A percentile compares a stretch with the other conserved stretches of the same genome.
These are phyloP conservation scores for Habropoda laboriosa DNA, from an alignment of 1,140 invertebrate species.

Conservation along the genomic window DNA sequence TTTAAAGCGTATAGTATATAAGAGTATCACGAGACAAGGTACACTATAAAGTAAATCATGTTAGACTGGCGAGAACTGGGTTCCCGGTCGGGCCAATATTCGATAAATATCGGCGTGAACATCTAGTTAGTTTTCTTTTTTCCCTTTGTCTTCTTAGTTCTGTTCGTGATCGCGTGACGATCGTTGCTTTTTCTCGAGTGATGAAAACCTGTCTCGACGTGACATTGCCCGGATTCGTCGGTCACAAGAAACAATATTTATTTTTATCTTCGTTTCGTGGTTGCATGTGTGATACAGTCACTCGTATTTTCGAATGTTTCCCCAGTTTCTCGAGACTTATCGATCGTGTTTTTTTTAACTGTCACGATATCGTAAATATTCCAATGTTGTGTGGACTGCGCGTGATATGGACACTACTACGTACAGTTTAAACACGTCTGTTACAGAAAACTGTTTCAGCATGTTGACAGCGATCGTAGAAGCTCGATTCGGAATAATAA, in stretches of 20 bases:
- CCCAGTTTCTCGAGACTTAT: background rate
- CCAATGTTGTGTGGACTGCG: background rate
- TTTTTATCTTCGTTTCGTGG: background rate
- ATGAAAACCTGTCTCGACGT: background rate
- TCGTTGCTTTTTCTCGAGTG: slow-evolving; percentile 11
- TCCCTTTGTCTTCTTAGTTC: slow-evolving; percentile 25
- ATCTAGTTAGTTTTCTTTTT: slow-evolving; percentile 43
- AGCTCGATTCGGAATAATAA: background rate
- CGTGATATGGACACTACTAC: background rate
- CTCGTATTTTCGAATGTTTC: background rate
- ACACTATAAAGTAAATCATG: slow-evolving; percentile 68
- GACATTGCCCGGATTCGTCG: slow-evolving; percentile 29
- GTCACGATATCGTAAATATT: too few species aligned
- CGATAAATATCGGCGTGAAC: slow-evolving; percentile 80
- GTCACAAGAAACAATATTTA: background rate
- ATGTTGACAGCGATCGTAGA: background rate
- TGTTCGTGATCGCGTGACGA: slow-evolving; percentile 8
- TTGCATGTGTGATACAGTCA: too few species aligned
- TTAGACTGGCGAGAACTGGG: slow-evolving; percentile 79
- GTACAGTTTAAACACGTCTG: too few species aligned
- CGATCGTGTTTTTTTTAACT: background rate
- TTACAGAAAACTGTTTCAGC: background rate
- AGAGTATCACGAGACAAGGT: slow-evolving; percentile 49
- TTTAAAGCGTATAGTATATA: slow-evolving; percentile 51
- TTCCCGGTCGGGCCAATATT: slow-evolving; percentile 80